These are phyloP conservation scores for Mormyrops boulengeri DNA, from an alignment of 2,797 vertebrate species.

Conservation along the genomic window DNA sequence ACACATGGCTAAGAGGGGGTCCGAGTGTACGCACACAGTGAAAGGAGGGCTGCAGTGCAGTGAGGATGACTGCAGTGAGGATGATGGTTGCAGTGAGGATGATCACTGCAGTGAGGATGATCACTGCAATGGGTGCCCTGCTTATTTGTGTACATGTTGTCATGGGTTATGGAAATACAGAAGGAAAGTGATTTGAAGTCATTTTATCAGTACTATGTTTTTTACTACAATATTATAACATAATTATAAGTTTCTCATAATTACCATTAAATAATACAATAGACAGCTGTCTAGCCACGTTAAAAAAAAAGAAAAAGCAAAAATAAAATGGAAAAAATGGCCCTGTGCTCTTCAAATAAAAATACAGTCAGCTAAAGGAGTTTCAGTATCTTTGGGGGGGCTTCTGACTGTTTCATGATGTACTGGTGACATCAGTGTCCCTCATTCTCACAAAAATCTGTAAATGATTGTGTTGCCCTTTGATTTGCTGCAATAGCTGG, in stretches of 20 bases:
- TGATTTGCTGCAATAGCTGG: background rate
- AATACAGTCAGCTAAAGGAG: background rate
- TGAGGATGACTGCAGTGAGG: background rate
- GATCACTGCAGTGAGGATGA: background rate
- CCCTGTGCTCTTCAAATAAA: background rate
- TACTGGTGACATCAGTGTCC: background rate
- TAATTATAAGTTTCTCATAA: background rate
- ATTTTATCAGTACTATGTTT: background rate
- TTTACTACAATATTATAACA: background rate
- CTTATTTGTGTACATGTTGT: background rate
- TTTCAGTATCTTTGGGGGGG: background rate
- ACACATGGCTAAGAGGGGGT: background rate
- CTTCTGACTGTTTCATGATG: background rate
- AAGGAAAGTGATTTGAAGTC: background rate
- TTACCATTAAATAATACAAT: background rate
- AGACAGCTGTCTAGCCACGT: background rate
- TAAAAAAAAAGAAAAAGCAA: background rate
- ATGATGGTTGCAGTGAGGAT: background rate
- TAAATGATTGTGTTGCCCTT: background rate
- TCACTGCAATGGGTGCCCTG: background rate
- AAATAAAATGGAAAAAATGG: background rate
- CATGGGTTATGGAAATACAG: background rate
- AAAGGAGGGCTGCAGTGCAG: background rate
- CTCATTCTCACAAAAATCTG: background rate
- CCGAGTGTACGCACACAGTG: background rate